phyloP scores from a whole-genome alignment of 2,888 invertebrate species.

The Ochropleura plecta region DNA sequence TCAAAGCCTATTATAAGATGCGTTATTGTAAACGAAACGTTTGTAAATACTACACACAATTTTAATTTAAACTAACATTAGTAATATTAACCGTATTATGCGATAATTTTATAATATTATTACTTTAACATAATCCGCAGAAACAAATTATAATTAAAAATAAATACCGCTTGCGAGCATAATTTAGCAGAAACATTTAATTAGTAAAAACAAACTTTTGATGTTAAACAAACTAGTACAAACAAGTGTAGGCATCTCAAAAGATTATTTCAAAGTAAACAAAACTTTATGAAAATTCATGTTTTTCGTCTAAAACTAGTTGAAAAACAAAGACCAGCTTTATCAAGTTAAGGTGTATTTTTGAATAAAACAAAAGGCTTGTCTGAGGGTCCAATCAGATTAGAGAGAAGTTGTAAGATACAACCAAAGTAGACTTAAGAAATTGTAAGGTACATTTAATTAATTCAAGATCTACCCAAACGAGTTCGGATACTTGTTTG shows the following conservation, averaged over 20 bases:
- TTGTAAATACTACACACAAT: background rate
- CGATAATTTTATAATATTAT: background rate
- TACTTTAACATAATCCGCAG: background rate
- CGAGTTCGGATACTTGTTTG: conserved; percentile 17
- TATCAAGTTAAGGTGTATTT: conserved; percentile 16
- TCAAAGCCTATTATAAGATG: too few relatives aligned
- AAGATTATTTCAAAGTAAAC: conserved; percentile 38
- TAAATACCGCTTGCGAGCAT: background rate
- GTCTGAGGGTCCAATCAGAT: conserved; percentile 36
- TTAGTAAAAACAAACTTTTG: conserved; percentile 23
- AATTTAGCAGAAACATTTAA: conserved; percentile 12
- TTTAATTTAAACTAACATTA: conserved; percentile 4
- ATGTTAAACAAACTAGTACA: conserved; percentile 12
- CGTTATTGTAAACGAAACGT: too few relatives aligned
- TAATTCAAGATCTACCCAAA: conserved; percentile 36
- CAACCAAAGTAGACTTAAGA: conserved; percentile 33
- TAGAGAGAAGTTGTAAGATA: conserved; percentile 32
- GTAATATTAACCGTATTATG: background rate
- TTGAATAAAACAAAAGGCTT: conserved; percentile 34
- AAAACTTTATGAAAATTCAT: conserved; percentile 40
- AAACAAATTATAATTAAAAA: conserved; percentile 21
- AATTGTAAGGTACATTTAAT: conserved; percentile 32
- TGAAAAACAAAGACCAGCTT: conserved; percentile 36
- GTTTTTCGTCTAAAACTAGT: conserved; percentile 17
- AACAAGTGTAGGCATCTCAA: conserved; percentile 7